Conservation (phyloP, 2,113 vertebrate genomes). For the Scolopax mira region DNA sequence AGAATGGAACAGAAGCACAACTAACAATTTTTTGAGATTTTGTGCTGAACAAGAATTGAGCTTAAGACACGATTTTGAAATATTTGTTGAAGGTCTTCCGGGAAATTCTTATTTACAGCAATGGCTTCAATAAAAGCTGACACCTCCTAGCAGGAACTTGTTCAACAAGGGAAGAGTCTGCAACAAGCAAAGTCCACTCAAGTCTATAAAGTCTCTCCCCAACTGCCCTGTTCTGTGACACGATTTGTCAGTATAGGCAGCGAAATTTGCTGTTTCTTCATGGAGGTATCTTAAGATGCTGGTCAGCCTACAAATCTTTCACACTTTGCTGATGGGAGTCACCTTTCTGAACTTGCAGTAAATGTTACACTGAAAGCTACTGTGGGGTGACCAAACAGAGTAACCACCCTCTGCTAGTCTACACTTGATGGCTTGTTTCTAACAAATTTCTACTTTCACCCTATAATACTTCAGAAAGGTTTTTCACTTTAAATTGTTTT, state of each 20-base stretch:
- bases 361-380: background rate
- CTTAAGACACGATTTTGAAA: background rate
- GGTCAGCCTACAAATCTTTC: background rate
- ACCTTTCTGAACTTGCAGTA: background rate
- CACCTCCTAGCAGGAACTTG: background rate
- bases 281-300: background rate
- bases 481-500: background rate
- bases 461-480: background rate
- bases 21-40: background rate
- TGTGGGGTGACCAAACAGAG: background rate
- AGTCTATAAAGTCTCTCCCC: background rate
- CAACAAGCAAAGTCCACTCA: background rate
- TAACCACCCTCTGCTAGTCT: background rate
- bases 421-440: background rate
- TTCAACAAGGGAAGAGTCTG: background rate
- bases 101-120: background rate
- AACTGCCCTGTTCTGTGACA: background rate
- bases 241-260: accelerated
- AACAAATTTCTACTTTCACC: background rate
- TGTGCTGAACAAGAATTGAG: background rate
- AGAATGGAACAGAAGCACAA: background rate
- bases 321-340: background rate
- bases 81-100: background rate
- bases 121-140: background rate
- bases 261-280: background rate